Evolutionary conservation across 1,140 invertebrate genomes (phyloP).

Genomic region (Diabrotica virgifera): DNA sequence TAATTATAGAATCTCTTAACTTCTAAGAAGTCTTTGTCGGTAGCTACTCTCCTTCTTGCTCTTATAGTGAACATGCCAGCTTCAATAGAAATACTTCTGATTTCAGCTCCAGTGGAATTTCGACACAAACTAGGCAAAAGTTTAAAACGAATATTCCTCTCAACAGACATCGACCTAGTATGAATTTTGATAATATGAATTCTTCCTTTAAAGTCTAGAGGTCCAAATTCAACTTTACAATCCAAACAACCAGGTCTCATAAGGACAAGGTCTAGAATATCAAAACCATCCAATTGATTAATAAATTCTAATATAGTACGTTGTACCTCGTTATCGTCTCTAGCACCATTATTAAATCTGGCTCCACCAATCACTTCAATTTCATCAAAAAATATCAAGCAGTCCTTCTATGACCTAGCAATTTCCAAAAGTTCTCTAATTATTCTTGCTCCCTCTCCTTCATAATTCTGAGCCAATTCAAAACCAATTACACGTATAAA

Average conservation of each 20-base stretch:
- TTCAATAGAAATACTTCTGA: slow-evolving; percentile 95
- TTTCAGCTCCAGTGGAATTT: slow-evolving; percentile 98
- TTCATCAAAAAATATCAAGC: slow-evolving; percentile 99
- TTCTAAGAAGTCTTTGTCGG: slow-evolving; percentile 99
- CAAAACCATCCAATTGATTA: slow-evolving; percentile 98
- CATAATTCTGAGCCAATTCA: slow-evolving; percentile 88
- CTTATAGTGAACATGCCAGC: slow-evolving; percentile 99
- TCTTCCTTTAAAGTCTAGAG: slow-evolving; percentile 94
- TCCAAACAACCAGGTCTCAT: slow-evolving; percentile 97
- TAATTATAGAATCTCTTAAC: too few species aligned
- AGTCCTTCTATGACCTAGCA: slow-evolving; percentile 99
- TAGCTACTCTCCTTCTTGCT: slow-evolving; percentile 96
- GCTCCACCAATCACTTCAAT: slow-evolving; percentile 99
- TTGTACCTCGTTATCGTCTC: slow-evolving; percentile 62
- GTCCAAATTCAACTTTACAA: slow-evolving; percentile 96
- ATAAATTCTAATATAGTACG: slow-evolving; percentile 99
- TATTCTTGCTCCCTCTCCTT: slow-evolving; percentile 99
- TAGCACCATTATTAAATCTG: slow-evolving; percentile 96
- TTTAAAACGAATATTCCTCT: slow-evolving; percentile 97
- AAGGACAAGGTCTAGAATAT: slow-evolving; percentile 96
- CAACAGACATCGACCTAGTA: slow-evolving; percentile 97
- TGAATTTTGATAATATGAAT: slow-evolving; percentile 99
- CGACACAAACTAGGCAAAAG: slow-evolving; percentile 89
- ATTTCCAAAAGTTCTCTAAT: slow-evolving; percentile 99
- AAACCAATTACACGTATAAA: slow-evolving; percentile 98